Conservation (phyloP, 2,888 invertebrate genomes). For the Digitonthophagus gazella region DNA sequence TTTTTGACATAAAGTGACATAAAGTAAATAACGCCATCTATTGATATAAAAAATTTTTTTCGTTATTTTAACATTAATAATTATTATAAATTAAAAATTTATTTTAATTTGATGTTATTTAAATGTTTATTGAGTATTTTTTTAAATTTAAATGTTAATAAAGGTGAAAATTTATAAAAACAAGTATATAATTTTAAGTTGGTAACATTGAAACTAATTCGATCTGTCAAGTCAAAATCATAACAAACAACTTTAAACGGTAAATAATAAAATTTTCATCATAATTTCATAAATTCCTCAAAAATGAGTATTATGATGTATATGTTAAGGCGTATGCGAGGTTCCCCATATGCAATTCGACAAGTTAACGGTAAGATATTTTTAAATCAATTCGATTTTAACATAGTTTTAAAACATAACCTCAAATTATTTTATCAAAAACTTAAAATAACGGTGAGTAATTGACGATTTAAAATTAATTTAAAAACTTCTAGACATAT, state of each 20-base stretch:
- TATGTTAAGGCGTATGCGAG: slow-evolving; percentile 42
- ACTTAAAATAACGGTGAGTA: background rate
- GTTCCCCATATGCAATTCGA: slow-evolving; percentile 37
- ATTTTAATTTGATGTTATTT: slow-evolving; percentile 1
- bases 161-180: background rate
- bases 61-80: background rate
- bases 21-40: background rate
- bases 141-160: background rate
- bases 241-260: background rate
- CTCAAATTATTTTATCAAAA: background rate
- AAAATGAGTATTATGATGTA: slow-evolving; percentile 49
- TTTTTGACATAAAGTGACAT: background rate
- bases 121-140: background rate
- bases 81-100: background rate
- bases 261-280: no score
- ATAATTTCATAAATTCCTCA: background rate
- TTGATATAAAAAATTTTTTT: background rate
- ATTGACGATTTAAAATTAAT: background rate
- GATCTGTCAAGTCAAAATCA: slow-evolving; percentile 9
- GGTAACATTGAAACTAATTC: background rate
- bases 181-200: background rate
- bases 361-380: slow-evolving; percentile 31
- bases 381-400: background rate
- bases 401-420: background rate
- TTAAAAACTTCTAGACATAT: slow-evolving; percentile 25